phyloP scores from a whole-genome alignment of 2,113 vertebrate species.

The Psophia crepitans region DNA sequence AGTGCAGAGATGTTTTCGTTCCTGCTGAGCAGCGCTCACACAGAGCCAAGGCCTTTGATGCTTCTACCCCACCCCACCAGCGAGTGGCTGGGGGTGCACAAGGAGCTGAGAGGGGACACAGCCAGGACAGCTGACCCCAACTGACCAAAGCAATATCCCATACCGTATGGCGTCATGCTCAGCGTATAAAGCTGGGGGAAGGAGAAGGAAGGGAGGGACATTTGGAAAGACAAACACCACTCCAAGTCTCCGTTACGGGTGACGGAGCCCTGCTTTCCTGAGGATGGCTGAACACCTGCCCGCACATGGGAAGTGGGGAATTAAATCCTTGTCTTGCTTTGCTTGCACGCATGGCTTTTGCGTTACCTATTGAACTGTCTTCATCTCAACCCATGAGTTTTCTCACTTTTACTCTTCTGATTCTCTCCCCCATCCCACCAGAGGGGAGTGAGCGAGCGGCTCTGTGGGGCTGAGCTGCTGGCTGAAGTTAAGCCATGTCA shows the following conservation, averaged over 20 bases:
- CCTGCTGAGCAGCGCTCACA: background rate
- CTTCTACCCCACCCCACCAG: too few species aligned
- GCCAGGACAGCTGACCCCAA: too few species aligned
- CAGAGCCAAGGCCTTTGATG: too few species aligned
- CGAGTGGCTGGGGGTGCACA: too few species aligned
- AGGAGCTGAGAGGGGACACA: too few species aligned
- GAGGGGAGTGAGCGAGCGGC: accelerated
- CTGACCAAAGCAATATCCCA: background rate
- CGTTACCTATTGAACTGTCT: background rate
- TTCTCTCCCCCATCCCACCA: too few species aligned
- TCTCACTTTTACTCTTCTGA: background rate
- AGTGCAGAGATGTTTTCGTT: background rate
- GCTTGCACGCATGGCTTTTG: accelerated
- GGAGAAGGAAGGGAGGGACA: accelerated
- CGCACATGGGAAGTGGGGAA: background rate
- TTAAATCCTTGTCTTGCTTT: background rate
- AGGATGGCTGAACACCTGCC: background rate
- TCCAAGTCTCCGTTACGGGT: accelerated
- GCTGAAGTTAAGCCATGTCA: background rate
- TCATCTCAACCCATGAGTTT: background rate
- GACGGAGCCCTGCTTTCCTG: background rate
- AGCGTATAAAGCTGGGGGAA: background rate
- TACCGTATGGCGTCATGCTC: background rate
- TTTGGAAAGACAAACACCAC: background rate
- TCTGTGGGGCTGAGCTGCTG: accelerated